Base-by-base conservation (phyloP, 2,113 vertebrate genomes). In the Seriola aureovittata region DNA sequence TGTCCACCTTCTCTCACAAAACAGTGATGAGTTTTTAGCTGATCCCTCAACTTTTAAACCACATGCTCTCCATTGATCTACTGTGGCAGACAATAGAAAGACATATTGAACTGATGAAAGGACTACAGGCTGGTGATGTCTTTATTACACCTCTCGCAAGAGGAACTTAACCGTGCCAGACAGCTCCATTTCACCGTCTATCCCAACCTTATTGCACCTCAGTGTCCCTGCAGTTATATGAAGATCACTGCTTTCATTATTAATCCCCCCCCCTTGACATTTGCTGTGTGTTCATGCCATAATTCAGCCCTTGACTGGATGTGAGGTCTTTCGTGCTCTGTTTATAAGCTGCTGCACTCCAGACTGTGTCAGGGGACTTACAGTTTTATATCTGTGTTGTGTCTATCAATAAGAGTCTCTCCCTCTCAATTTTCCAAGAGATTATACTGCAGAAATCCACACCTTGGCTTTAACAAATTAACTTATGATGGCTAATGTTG, bases 141-240 rank as follows among this genome's bases (percentile, higher is more conserved):
- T 80, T 75, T 40, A 75, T 78, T 77, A 38, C 8, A 10, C 0
- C 2, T 63, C 48, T 55, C 48, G 73, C 44, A 42, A 57, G 21
- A 71, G 40, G 75, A 70, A 10, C 76, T 59, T 76, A 36, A 74
- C 82, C 79, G 64, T 74, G 57, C n/a, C 48, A 69, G 77, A 82
- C 82, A 82, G 78, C 63, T 83, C 34, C 38, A 81, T 87, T 81
- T 85, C 38, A 69, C 62, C 14, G 48, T 46, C 73, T 64, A 12
- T 60, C 32, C 74, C 63, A 54, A 29, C 73, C 76, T 76, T 62
- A 75, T 66, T 60, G 70, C 50, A 75, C 75, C 80, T 75, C 65
- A 3, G 44, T 72, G 73, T 71, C 62, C 57, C 74, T 7, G 69
- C 60, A 72, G 77, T 79, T 62, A 48, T 70, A 59, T 34, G 62